phyloP scores from a whole-genome alignment of 2,888 invertebrate genomes.

The Morpho helenor region DNA sequence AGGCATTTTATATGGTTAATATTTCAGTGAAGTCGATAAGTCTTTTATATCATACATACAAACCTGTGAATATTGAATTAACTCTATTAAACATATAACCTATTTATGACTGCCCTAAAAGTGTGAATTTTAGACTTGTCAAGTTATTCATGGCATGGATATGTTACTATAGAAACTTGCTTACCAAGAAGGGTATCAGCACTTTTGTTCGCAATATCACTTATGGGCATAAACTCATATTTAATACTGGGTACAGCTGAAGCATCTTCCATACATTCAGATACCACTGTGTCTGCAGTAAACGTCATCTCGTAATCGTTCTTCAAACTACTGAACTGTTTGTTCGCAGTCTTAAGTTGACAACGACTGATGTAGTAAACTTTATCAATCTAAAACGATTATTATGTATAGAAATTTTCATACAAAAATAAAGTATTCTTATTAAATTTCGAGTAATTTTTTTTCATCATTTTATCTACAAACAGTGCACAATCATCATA shows the following conservation, averaged over 20 bases:
- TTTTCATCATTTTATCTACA: no score
- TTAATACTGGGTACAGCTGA: slow-evolving; percentile 86
- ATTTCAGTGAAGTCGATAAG: no score
- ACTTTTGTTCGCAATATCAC: slow-evolving; percentile 82
- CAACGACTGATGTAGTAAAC: slow-evolving; percentile 93
- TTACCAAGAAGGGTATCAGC: slow-evolving; percentile 86
- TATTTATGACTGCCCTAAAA: no score
- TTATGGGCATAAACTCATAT: slow-evolving; percentile 88
- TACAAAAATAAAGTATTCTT: no score
- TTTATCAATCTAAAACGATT: slow-evolving; percentile 81
- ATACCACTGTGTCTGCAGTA: slow-evolving; percentile 83
- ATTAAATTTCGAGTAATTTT: no score
- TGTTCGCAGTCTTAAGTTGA: slow-evolving; percentile 95
- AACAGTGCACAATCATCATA: no score
- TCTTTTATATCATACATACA: no score
- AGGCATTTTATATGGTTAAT: no score
- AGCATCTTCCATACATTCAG: slow-evolving; percentile 78
- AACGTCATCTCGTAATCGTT: slow-evolving; percentile 99
- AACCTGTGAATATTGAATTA: no score
- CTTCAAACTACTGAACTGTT: slow-evolving; percentile 88
- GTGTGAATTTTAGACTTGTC: no score
- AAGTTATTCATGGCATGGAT: no score
- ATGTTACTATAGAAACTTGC: slow-evolving; percentile 23
- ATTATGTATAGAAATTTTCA: neutral
- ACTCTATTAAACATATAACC: no score